Evolutionary conservation across 2,113 vertebrate species (phyloP).

Genomic region (Perca fluviatilis): DNA sequence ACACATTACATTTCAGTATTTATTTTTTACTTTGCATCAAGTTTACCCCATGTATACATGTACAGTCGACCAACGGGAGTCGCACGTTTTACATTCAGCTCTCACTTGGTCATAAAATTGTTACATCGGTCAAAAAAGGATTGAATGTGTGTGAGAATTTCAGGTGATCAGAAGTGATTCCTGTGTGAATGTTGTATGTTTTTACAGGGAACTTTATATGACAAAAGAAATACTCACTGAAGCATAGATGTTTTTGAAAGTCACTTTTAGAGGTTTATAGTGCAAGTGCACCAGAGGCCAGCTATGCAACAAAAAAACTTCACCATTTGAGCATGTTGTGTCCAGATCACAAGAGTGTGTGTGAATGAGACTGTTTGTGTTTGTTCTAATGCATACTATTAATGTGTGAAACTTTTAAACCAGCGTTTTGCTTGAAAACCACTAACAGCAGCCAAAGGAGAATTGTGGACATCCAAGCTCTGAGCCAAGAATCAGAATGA

Average conservation of each 20-base stretch:
- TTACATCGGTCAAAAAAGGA: conserved; percentile 16
- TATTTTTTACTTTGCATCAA: not conserved
- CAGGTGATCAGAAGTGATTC: conserved; percentile 15
- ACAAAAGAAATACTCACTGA: not conserved
- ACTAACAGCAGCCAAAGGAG: conserved; percentile 92
- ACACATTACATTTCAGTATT: conserved; percentile 25
- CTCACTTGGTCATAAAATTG: not conserved
- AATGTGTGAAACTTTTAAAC: conserved; percentile 90
- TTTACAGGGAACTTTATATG: not conserved
- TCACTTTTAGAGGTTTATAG: conserved; percentile 34
- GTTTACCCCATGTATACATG: conserved; percentile 7
- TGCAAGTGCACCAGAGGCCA: conserved; percentile 79
- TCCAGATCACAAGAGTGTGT: conserved; percentile 82
- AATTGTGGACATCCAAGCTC: conserved; percentile 63
- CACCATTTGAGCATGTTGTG: conserved; percentile 89
- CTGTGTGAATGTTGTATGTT: conserved; percentile 35
- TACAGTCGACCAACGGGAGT: not conserved
- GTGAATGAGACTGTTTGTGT: conserved; percentile 62
- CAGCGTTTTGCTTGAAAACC: conserved; percentile 97
- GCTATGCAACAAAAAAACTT: conserved; percentile 72
- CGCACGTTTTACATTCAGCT: not conserved
- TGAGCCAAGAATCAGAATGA: conserved; percentile 57
- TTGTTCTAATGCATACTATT: conserved; percentile 83
- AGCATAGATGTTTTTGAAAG: not conserved
- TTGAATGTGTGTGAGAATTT: conserved; percentile 38